Base-by-base conservation (phyloP, 2,888 invertebrate genomes). In the Scaptomyza caliginosa region DNA sequence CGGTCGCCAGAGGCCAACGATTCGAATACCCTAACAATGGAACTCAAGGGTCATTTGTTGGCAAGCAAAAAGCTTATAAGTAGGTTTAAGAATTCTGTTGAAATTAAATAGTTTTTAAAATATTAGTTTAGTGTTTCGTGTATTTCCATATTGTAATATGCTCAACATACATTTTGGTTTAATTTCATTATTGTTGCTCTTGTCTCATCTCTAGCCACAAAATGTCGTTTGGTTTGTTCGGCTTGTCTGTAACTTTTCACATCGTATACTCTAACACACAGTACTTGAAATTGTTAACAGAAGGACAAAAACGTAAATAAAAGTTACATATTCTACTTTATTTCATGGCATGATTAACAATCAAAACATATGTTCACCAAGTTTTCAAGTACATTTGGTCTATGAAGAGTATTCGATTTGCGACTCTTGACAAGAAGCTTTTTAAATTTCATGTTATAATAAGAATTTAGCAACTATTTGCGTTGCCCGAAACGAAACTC, bases 381-480 rank as follows among this genome's bases (percentile, higher is more conserved):
- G 21, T 21, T 21, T 21, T 36, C 16, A 4, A 10, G 5, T 10
- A n/a, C 6, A 1, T 7, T 7, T 2, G 8, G 1, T 8, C 4
- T 4, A 10, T 6, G 21, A 26, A 73, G 73, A 3, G 73, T 49
- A 39, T 57, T 24, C 3, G 0, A 23, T 11, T 1, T 4, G 21
- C 36, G 30, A 10, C 28, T 10, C 24, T 4, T 2, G 10, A 3
- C 0, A 2, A 0, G 2, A 5, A 13, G 10, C n/a, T 42, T 7
- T n/a, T 34, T 16, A 16, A 34, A 19, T 30, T 28, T 26, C 7
- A 30, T 46, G 40, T 55, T 55, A 62, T 82, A 69, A 59, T 60
- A 85, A 71, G 86, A 78, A 82, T 75, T 75, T 72, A 30, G 38
- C 48, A 82, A 72, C 72, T 63, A 72, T 82, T 85, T 82, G 46